phyloP scores from a whole-genome alignment of 2,797 vertebrate genomes.

The Pipistrellus pipistrellus region DNA sequence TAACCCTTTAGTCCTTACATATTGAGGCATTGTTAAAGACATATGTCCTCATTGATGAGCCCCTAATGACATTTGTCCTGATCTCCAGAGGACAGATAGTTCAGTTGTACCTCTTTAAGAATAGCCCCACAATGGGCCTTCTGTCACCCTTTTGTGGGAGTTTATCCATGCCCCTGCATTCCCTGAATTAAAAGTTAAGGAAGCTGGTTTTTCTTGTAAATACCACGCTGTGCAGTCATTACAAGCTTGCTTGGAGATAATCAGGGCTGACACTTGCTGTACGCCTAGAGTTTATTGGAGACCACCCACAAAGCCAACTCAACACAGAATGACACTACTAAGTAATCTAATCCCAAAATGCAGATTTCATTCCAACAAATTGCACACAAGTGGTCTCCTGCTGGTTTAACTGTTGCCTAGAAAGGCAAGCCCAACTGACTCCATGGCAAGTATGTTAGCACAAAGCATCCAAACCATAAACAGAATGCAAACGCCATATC shows the following conservation, averaged over 20 bases:
- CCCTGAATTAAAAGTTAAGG: slow-evolving; percentile 82
- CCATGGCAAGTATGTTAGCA: slow-evolving; percentile 30
- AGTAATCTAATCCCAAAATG: slow-evolving; percentile 80
- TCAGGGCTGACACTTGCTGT: slow-evolving; percentile 73
- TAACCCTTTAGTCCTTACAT: slow-evolving; percentile 9
- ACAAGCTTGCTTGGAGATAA: slow-evolving; percentile 80
- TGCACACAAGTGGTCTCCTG: slow-evolving; percentile 82
- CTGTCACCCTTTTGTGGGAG: slow-evolving; percentile 25
- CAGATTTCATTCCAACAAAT: slow-evolving; percentile 76
- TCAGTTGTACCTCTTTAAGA: slow-evolving; percentile 25
- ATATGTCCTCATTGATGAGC: slow-evolving; percentile 43
- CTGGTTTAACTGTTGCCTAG: slow-evolving; percentile 78
- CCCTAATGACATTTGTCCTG: slow-evolving; percentile 44
- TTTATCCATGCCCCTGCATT: slow-evolving; percentile 36
- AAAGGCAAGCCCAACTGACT: slow-evolving; percentile 67
- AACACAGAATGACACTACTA: slow-evolving; percentile 73
- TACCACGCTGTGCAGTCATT: slow-evolving; percentile 80
- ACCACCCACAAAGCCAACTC: slow-evolving; percentile 68
- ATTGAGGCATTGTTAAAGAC: slow-evolving; percentile 54
- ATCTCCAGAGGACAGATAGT: slow-evolving; percentile 56
- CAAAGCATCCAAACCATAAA: slow-evolving; percentile 49
- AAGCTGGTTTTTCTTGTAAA: slow-evolving; percentile 83
- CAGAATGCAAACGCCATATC: slow-evolving; percentile 25
- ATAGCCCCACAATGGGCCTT: slow-evolving; percentile 18
- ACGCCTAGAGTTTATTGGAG: slow-evolving; percentile 66